Conservation (phyloP, 2,113 vertebrate genomes). For the Cathartes aura region DNA sequence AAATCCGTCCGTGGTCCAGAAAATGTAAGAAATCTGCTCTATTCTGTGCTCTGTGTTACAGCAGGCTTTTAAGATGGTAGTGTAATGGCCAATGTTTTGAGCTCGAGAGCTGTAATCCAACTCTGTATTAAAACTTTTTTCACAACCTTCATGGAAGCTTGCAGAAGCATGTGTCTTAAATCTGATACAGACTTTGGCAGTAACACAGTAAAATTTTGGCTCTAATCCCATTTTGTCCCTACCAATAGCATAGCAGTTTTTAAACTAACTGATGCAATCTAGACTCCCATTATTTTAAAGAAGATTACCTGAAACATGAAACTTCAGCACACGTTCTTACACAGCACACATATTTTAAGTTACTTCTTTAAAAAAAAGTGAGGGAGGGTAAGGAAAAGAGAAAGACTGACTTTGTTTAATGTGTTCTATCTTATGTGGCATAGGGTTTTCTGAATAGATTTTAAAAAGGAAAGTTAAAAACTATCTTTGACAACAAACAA, state of each 20-base stretch:
- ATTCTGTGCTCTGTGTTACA: constrained; percentile 9
- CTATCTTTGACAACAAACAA: neutral
- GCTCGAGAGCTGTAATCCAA: constrained; percentile 71
- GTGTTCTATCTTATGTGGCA: neutral
- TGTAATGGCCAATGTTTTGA: constrained; percentile 53
- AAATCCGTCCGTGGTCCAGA: constrained; percentile 58
- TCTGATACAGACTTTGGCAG: constrained; percentile 91
- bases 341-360: constrained; percentile 7
- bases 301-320: constrained; percentile 81
- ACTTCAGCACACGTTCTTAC: constrained; percentile 56
- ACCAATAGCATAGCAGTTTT: constrained; percentile 76
- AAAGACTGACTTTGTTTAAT: neutral
- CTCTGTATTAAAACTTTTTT: constrained; percentile 79
- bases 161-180: constrained; percentile 92
- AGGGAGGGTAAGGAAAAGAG: neutral
- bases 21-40: constrained; percentile 31
- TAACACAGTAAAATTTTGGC: constrained; percentile 78
- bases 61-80: constrained; percentile 62
- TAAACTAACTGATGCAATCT: constrained; percentile 70
- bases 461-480: neutral
- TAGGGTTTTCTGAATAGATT: neutral
- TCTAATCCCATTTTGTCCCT: constrained; percentile 73
- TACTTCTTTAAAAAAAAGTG: neutral
- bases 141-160: constrained; percentile 77
- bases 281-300: constrained; percentile 64